Evolutionary conservation across 2,888 invertebrate species (phyloP), one percentile per base, ranked within the genome.

Genomic region (Athalia circularis): DNA sequence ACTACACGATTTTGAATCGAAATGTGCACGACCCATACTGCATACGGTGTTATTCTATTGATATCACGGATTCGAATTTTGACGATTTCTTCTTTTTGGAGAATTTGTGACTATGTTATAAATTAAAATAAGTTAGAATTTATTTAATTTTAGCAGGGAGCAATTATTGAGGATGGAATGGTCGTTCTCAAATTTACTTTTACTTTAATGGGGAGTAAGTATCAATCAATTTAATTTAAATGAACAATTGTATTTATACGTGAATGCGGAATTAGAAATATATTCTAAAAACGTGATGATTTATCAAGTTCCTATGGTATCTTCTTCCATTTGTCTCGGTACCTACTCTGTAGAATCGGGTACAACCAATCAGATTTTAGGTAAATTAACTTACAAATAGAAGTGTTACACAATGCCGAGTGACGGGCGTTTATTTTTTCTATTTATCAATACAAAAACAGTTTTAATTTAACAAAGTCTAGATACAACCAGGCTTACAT

Each of bases 11-110:
- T 98, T 98, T 92, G 99, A 99, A 92, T 94, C 94, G 74, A 96
- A 96, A 90, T 95, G 95, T 88, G 94, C 95, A 85, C 93, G 98
- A 89, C 93, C 96, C 80, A 95, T 99, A 86, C 92, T 99, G 82
- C 99, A 99, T 90, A 97, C 98, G 85, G 96, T 99, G 82, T 94
- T 96, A 89, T 99, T 99, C 92, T 98, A 98, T 92, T 98, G 92
- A 68, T 52, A 52, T n/a, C 13, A 13, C 47, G 43, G 59, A 65
- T 43, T 86, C 54, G 48, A 76, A 57, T n/a, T 77, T 62, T 52
- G 59, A 77, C 13, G 43, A 76, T n/a, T 48, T 70, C 61, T 61
- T 67, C 13, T 45, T 48, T 6, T 64, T 45, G 13, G 47, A 70
- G 70, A 70, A 43, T 43, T 61, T 48, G 68, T 15, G 80, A 62